phyloP scores from a whole-genome alignment of 2,113 vertebrate species.

The Boleophthalmus pectinirostris region DNA sequence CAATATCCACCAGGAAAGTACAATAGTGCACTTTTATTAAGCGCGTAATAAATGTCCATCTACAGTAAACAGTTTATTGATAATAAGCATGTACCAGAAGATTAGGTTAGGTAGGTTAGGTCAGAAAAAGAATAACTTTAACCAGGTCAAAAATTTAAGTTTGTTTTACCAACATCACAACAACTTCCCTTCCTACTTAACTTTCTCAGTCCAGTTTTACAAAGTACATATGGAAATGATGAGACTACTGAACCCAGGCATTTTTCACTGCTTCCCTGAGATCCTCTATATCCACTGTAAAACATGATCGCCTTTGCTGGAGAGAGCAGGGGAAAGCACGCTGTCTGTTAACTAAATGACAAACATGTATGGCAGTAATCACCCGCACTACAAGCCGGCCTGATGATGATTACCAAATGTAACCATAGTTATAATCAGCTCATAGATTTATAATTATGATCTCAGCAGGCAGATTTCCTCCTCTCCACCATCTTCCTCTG shows the following conservation, averaged over 20 bases:
- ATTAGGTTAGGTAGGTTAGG: slow-evolving; percentile 91
- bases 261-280: slow-evolving; percentile 49
- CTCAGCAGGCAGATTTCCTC: slow-evolving; percentile 69
- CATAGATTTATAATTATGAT: slow-evolving; percentile 75
- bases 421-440: slow-evolving; percentile 74
- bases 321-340: slow-evolving; percentile 40
- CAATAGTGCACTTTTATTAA: neutral
- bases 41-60: neutral
- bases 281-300: slow-evolving; percentile 50
- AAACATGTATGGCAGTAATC: slow-evolving; percentile 66
- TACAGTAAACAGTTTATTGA: slow-evolving; percentile 80
- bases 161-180: neutral
- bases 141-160: slow-evolving; percentile 95
- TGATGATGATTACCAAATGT: slow-evolving; percentile 77
- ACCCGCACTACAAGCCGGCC: slow-evolving; percentile 67
- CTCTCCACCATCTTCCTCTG: slow-evolving; percentile 53
- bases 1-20: no score
- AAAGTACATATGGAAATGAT: slow-evolving; percentile 58
- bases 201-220: slow-evolving; percentile 10
- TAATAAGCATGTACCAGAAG: slow-evolving; percentile 90
- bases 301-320: slow-evolving; percentile 59
- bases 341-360: slow-evolving; percentile 56
- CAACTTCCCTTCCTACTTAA: neutral
- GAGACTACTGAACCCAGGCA: slow-evolving; percentile 28
- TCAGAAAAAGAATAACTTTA: slow-evolving; percentile 93